A percentile compares a stretch with the other conserved stretches of the same genome.
phyloP scores from a whole-genome alignment of 2,797 vertebrate species.

The Caiman crocodilus region DNA sequence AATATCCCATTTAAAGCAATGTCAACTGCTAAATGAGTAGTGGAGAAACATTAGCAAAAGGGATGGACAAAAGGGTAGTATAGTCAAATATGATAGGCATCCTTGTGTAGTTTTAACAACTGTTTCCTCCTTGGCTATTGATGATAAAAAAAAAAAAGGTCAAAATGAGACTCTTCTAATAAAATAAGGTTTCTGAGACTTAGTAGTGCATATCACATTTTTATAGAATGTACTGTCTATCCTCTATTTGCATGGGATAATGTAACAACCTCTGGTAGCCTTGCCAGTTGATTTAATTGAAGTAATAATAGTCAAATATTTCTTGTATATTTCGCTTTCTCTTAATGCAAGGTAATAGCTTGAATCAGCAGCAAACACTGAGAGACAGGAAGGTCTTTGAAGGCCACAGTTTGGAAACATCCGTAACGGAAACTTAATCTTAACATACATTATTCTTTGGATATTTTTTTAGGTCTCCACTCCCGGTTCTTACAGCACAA shows the following conservation, averaged over 20 bases:
- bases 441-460: background rate
- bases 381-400: background rate
- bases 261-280: background rate
- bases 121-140: background rate
- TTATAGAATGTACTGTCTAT: background rate
- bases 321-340: background rate
- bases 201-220: background rate
- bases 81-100: background rate
- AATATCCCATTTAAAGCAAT: background rate
- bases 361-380: background rate
- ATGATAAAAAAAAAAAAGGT: background rate
- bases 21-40: background rate
- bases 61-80: background rate
- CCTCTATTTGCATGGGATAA: background rate
- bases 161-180: background rate
- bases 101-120: background rate
- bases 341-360: background rate
- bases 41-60: background rate
- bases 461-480: slow-evolving; percentile 80
- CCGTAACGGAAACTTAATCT: background rate
- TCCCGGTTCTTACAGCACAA: slow-evolving; percentile 87
- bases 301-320: background rate
- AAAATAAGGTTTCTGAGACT: background rate
- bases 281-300: background rate
- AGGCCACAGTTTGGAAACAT: background rate